phyloP scores from a whole-genome alignment of 2,797 vertebrate genomes.

The Odontamblyopus lacepedii region DNA sequence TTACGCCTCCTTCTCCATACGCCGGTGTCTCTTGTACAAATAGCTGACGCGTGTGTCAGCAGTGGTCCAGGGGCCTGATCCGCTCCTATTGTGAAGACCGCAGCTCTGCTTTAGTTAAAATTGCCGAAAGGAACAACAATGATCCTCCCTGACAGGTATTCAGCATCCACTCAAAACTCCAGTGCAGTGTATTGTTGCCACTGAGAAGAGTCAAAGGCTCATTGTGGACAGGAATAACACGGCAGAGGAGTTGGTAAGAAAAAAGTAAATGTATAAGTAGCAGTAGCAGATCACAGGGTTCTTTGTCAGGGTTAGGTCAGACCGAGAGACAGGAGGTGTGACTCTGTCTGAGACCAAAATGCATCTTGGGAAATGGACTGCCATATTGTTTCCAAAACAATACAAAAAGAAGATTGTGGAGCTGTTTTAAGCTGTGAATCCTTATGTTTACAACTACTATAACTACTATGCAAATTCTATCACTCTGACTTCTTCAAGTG shows the following conservation, averaged over 20 bases:
- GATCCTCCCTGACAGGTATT: constrained; percentile 65
- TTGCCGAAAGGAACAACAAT: constrained; percentile 55
- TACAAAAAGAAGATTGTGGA: not conserved
- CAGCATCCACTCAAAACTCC: constrained; percentile 45
- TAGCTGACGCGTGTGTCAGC: constrained; percentile 37
- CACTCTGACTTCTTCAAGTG: no score
- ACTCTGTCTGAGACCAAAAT: constrained; percentile 55
- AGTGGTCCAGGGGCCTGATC: constrained; percentile 18
- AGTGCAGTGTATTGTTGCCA: constrained; percentile 48
- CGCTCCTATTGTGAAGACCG: constrained; percentile 28
- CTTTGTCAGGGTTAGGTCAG: constrained; percentile 67
- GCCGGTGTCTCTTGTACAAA: constrained; percentile 3
- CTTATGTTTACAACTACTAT: not conserved
- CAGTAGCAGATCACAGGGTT: constrained; percentile 43
- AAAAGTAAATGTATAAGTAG: constrained; percentile 27
- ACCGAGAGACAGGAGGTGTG: constrained; percentile 64
- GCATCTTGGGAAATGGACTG: constrained; percentile 30
- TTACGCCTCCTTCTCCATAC: not conserved
- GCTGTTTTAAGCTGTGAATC: not conserved
- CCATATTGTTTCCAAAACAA: constrained; percentile 1
- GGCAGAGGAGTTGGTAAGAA: constrained; percentile 47
- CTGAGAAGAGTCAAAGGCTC: constrained; percentile 56
- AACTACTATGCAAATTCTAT: no score
- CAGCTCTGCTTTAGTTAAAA: constrained; percentile 52
- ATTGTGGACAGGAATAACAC: constrained; percentile 62